Evolutionary conservation across 2,113 vertebrate genomes (phyloP).

Genomic region (Ancistrus triradiatus): DNA sequence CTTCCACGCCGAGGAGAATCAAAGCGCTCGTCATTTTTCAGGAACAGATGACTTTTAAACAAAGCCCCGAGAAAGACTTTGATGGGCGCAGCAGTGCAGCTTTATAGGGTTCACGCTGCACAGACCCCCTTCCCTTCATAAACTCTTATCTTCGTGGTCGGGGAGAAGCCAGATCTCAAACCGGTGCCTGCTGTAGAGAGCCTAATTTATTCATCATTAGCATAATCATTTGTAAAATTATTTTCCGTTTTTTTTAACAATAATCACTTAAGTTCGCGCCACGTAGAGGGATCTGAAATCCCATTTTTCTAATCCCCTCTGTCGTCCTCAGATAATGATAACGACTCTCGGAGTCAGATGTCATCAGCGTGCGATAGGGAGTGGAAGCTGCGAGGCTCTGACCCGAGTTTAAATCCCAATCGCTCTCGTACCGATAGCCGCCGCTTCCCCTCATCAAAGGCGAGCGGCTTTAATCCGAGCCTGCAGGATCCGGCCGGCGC

Average conservation of each 20-base stretch:
- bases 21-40: slow-evolving; percentile 59
- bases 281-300: slow-evolving; percentile 59
- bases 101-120: slow-evolving; percentile 39
- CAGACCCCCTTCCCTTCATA: slow-evolving; percentile 46
- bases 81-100: slow-evolving; percentile 48
- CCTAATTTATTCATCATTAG: slow-evolving; percentile 62
- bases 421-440: slow-evolving; percentile 40
- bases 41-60: slow-evolving; percentile 59
- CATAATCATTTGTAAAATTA: slow-evolving; percentile 66
- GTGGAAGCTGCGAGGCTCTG: slow-evolving; percentile 43
- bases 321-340: slow-evolving; percentile 63
- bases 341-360: slow-evolving; percentile 62
- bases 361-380: slow-evolving; percentile 60
- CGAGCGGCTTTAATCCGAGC: slow-evolving; percentile 42
- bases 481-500: slow-evolving; percentile 38
- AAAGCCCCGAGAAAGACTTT: slow-evolving; percentile 54
- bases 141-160: slow-evolving; percentile 61
- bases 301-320: slow-evolving; percentile 68
- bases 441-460: slow-evolving; percentile 44
- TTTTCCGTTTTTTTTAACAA: slow-evolving; percentile 60
- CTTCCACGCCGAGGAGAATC: slow-evolving; percentile 44
- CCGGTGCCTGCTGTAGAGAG: slow-evolving; percentile 41
- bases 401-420: slow-evolving; percentile 42
- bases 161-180: slow-evolving; percentile 51
- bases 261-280: slow-evolving; percentile 65